A percentile compares a stretch with the other conserved stretches of the same genome.
phyloP scores from a whole-genome alignment of 2,797 vertebrate species.

The Smutsia gigantea region DNA sequence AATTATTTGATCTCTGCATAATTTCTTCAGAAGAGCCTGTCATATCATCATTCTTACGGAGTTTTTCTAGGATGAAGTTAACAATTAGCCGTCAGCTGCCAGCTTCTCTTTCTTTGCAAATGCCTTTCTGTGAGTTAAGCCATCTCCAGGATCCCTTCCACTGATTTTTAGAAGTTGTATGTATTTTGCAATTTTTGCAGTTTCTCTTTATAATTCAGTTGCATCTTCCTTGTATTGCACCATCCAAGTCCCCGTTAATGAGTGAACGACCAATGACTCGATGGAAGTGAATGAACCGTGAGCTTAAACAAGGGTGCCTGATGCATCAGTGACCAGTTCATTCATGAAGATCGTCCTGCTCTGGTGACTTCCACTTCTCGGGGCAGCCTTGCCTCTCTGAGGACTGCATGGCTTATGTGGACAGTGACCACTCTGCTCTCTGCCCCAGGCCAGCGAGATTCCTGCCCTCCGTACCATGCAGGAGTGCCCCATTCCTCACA shows the following conservation, averaged over 20 bases:
- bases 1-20: background rate
- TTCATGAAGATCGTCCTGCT: background rate
- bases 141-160: background rate
- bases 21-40: background rate
- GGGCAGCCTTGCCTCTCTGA: background rate
- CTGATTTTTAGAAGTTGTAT: background rate
- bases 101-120: background rate
- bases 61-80: background rate
- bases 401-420: accelerated
- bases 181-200: background rate
- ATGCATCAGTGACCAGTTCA: background rate
- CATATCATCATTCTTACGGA: accelerated
- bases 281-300: background rate
- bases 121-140: background rate
- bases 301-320: background rate
- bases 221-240: background rate
- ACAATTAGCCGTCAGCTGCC: background rate
- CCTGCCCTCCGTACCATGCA: accelerated
- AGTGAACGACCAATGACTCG: background rate
- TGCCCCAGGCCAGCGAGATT: accelerated
- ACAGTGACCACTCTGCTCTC: accelerated
- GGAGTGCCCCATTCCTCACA: background rate
- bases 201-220: background rate
- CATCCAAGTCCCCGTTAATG: background rate
- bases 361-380: background rate